Percentiles rank a stretch among this genome's conserved stretches.
Evolutionary conservation across 1,140 invertebrate species (phyloP).

Genomic region (Drosophila melanogaster): DNA sequence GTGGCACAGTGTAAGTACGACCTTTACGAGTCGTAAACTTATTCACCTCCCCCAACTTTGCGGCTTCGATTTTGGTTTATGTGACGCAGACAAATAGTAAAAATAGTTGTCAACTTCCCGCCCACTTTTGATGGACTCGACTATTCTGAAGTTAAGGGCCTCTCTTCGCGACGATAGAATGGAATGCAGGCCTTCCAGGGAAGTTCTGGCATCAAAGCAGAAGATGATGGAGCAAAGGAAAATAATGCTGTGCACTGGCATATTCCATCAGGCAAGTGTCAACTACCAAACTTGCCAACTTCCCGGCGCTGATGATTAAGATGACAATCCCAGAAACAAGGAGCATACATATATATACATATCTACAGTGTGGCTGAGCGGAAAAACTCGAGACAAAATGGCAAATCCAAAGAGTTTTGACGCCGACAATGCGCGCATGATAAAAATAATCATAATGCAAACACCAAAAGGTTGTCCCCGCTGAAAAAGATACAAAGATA

Average conservation of each 20-base stretch:
- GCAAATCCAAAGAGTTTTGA: conserved; percentile 37
- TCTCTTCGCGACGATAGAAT: background rate
- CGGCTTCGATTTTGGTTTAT: conserved; percentile 25
- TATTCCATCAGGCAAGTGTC: conserved; percentile 8
- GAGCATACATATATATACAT: no score
- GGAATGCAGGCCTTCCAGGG: conserved; percentile 10
- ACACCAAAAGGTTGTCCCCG: conserved; percentile 7
- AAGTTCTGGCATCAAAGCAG: conserved; percentile 1
- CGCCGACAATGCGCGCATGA: conserved; percentile 31
- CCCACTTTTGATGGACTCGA: conserved; percentile 2
- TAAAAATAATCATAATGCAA: conserved; percentile 41
- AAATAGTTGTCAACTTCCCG: conserved; percentile 17
- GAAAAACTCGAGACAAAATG: conserved; percentile 18
- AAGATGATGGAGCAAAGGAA: background rate
- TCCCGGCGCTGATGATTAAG: conserved; percentile 10
- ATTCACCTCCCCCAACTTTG: conserved; percentile 5
- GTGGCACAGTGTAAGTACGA: background rate
- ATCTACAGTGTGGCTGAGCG: background rate
- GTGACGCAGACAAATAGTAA: conserved; percentile 13
- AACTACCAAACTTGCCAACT: conserved; percentile 9
- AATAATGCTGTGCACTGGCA: conserved; percentile 2
- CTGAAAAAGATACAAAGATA: background rate
- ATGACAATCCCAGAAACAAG: conserved; percentile 16
- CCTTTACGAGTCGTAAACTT: conserved; percentile 3
- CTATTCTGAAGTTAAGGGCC: background rate